phyloP scores from a whole-genome alignment of 2,113 vertebrate genomes.

The Hemiscyllium ocellatum region DNA sequence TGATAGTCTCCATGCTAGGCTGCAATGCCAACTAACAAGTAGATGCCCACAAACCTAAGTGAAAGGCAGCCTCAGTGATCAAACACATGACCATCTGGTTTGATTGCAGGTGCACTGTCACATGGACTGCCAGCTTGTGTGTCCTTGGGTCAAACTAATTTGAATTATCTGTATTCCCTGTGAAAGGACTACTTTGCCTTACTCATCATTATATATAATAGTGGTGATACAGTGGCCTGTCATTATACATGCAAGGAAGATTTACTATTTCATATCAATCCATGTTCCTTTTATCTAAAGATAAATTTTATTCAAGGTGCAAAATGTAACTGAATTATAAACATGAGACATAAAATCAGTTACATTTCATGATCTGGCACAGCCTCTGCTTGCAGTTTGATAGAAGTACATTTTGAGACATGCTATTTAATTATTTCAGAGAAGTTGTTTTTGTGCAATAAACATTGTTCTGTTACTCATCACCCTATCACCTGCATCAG shows the following conservation, averaged over 20 bases:
- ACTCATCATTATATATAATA: no score
- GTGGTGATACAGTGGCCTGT: background rate
- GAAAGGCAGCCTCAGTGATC: background rate
- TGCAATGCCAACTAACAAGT: background rate
- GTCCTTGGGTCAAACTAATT: background rate
- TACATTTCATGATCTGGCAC: background rate
- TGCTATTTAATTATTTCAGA: background rate
- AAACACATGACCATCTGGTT: slow-evolving; percentile 13
- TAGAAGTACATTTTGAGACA: background rate
- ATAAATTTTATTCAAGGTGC: background rate
- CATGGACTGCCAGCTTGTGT: background rate
- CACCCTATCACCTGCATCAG: background rate
- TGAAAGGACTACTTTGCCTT: no score
- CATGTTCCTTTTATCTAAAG: background rate
- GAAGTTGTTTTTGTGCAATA: background rate
- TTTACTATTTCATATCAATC: background rate
- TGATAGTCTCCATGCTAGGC: background rate
- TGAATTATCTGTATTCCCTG: background rate
- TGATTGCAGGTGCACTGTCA: background rate
- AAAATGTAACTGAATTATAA: background rate
- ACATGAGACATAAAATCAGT: background rate
- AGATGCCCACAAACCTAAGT: background rate
- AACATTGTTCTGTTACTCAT: background rate
- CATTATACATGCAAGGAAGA: background rate
- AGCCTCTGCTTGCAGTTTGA: background rate